Evolutionary conservation across 2,888 invertebrate genomes (phyloP), one percentile per base, ranked within the genome.

Genomic region (Suillia variegata): DNA sequence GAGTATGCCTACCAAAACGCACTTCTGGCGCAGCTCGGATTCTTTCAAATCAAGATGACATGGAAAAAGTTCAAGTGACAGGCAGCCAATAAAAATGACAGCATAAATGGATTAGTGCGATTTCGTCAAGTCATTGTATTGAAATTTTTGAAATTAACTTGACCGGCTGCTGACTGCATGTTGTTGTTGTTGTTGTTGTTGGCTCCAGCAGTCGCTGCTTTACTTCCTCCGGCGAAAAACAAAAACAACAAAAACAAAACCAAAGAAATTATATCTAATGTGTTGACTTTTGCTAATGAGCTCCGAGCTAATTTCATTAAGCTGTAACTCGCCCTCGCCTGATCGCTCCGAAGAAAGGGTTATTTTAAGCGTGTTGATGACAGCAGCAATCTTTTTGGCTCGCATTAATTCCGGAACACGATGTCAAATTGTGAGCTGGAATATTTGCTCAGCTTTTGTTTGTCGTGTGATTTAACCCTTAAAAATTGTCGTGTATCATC

Each of bases 121-220:
- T 80, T 80, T 78, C 76, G 78, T 74, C 80, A 79, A 80, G 80
- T 80, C 80, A 80, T 73, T 70, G 68, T 73, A 65, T 67, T 64
- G 64, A 67, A 68, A 71, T 71, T n/a, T n/a, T 67, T 47, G 47
- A 47, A 56, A 42, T 42, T 50, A 50, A 38, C 26, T 49, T n/a
- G n/a, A n/a, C 34, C 34, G 34, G 38, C 20, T n/a, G n/a, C 31
- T 5, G 31, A 5, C 31, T 8, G 6, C 31, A 31, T 31, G 31
- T 31, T 12, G 31, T 31, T 31, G 31, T 31, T 5, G 31, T 12
- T 12, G n/a, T n/a, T n/a, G n/a, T n/a, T n/a, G n/a, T n/a, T n/a
- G n/a, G n/a, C n/a, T n/a, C n/a, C n/a, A n/a, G n/a, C n/a, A n/a
- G n/a, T n/a, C n/a, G n/a, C n/a, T n/a, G n/a, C n/a, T n/a, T 38